Percentiles rank a stretch among this genome's conserved stretches.
Evolutionary conservation across 2,888 invertebrate species (phyloP).

Genomic region (Melikaiella ostensackeni): DNA sequence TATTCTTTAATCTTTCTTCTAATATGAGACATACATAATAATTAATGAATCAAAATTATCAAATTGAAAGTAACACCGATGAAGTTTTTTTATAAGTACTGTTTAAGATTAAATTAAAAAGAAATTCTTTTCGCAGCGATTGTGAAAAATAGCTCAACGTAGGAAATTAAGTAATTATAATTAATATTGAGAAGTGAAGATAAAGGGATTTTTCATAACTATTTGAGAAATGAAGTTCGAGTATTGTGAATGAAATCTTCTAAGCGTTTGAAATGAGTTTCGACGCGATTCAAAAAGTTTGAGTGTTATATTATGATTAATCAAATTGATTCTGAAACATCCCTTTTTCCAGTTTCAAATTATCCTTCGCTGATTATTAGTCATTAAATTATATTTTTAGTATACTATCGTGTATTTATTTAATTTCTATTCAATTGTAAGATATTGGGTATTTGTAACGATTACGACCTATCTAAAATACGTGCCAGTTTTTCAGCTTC

Average conservation of each 20-base stretch:
- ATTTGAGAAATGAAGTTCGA: not conserved
- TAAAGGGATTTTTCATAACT: slow-evolving; percentile 15
- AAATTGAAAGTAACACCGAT: not conserved
- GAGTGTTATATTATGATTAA: not conserved
- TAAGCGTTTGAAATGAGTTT: not conserved
- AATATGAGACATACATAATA: not conserved
- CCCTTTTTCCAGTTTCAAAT: slow-evolving; percentile 20
- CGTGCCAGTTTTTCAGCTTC: slow-evolving; percentile 44
- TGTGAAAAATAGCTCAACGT: slow-evolving; percentile 29
- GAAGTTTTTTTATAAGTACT: not conserved
- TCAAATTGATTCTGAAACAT: slow-evolving; percentile 1
- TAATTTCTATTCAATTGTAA: slow-evolving; percentile 26
- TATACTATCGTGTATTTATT: not conserved
- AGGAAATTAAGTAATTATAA: slow-evolving; percentile 9
- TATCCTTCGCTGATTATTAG: slow-evolving; percentile 1
- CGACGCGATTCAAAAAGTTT: not conserved
- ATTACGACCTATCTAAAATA: slow-evolving; percentile 5
- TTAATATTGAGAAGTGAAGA: slow-evolving; percentile 1
- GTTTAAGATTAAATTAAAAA: not conserved
- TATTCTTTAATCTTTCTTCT: not conserved
- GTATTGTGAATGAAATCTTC: not conserved
- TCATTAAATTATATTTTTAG: slow-evolving; percentile 17
- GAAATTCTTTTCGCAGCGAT: slow-evolving; percentile 4
- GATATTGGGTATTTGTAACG: slow-evolving; percentile 17
- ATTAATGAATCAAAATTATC: slow-evolving; percentile 12